These are phyloP conservation scores for Campaea margaritaria DNA, from an alignment of 2,888 invertebrate genomes.

Conservation along the genomic window DNA sequence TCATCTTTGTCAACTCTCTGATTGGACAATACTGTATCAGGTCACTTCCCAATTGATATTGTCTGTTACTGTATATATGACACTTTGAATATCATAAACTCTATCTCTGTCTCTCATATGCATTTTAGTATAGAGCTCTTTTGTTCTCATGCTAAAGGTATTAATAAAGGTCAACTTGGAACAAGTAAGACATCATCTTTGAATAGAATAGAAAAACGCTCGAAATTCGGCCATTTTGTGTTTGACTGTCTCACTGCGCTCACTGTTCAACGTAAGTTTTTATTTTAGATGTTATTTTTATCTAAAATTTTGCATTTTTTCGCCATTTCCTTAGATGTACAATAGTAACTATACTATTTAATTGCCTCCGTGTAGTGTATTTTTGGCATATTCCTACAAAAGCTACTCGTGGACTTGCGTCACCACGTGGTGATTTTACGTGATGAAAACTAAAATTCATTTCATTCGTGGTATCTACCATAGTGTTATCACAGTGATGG, in stretches of 20 bases:
- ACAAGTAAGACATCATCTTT: neutral
- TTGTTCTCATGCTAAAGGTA: constrained; percentile 11
- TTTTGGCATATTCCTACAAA: neutral
- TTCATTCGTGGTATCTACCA: constrained; percentile 84
- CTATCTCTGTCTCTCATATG: too few species aligned
- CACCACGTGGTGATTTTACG: constrained; percentile 68
- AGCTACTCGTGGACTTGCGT: constrained; percentile 7
- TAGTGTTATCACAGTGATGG: constrained; percentile 80
- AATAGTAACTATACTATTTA: too few species aligned
- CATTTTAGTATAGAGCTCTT: too few species aligned
- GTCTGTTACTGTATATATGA: too few species aligned
- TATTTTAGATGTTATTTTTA: neutral
- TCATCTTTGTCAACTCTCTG: too few species aligned
- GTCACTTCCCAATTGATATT: too few species aligned
- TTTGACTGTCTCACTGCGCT: constrained; percentile 71
- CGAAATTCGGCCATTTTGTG: constrained; percentile 75
- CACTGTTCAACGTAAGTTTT: constrained; percentile 80
- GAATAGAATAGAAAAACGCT: constrained; percentile 19
- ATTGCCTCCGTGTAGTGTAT: too few species aligned
- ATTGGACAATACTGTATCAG: too few species aligned
- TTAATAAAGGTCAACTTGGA: neutral
- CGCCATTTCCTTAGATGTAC: too few species aligned
- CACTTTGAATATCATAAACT: too few species aligned
- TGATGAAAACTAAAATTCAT: constrained; percentile 71
- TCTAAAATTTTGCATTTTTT: too few species aligned